phyloP scores from a whole-genome alignment of 2,797 vertebrate species.

The Varecia variegata region DNA sequence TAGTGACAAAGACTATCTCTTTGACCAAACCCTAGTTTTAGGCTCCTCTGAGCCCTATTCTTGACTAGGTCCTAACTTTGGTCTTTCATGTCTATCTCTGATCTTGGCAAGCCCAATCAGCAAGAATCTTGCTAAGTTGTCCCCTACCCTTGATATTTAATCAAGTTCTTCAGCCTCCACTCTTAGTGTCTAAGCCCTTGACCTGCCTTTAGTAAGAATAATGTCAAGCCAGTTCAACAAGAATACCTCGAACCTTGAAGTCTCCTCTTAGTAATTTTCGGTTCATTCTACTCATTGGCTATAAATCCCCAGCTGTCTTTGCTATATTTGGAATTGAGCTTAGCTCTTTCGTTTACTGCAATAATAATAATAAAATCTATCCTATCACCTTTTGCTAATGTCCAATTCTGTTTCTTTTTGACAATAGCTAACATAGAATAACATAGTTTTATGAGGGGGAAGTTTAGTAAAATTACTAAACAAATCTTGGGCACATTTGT shows the following conservation, averaged over 20 bases:
- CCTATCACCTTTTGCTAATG: background rate
- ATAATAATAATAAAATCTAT: background rate
- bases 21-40: background rate
- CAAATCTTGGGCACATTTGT: constrained; percentile 53
- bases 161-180: background rate
- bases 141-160: background rate
- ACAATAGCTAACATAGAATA: background rate
- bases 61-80: background rate
- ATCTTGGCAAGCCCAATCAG: background rate
- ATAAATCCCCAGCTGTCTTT: background rate
- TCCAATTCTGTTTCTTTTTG: background rate
- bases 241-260: background rate
- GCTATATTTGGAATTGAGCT: background rate
- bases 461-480: constrained; percentile 11
- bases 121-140: background rate
- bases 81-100: background rate
- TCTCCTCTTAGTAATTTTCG: background rate
- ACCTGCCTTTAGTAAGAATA: background rate
- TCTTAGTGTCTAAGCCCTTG: background rate
- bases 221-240: background rate
- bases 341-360: background rate
- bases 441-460: constrained; percentile 19
- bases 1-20: background rate
- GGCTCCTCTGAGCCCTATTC: background rate
- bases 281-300: background rate